These are phyloP conservation scores for Thamnophis sirtalis DNA, from an alignment of 2,113 vertebrate genomes.

Conservation along the genomic window DNA sequence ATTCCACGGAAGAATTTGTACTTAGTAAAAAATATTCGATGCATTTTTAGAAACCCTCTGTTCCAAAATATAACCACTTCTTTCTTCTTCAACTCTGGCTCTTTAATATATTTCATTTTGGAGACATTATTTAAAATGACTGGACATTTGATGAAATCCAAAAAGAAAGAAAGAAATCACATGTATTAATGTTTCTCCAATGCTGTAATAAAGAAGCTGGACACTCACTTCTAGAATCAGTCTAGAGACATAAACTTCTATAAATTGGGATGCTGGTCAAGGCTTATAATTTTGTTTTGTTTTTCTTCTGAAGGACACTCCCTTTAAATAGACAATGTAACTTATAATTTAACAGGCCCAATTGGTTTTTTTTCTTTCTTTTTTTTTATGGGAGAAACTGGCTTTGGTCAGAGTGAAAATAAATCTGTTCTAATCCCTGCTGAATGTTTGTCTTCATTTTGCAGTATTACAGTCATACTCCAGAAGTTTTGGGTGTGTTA, in stretches of 20 bases:
- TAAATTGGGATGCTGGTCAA: slow-evolving; percentile 58
- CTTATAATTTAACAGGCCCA: slow-evolving; percentile 60
- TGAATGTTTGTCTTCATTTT: slow-evolving; percentile 55
- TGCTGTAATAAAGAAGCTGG: slow-evolving; percentile 27
- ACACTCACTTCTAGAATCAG: slow-evolving; percentile 23
- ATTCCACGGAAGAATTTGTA: slow-evolving; percentile 52
- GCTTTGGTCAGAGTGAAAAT: slow-evolving; percentile 58
- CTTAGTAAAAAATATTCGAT: slow-evolving; percentile 28
- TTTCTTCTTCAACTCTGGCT: neutral
- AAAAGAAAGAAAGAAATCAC: neutral
- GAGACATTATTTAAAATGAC: slow-evolving; percentile 7
- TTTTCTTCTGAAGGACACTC: slow-evolving; percentile 64
- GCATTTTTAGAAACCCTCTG: slow-evolving; percentile 43
- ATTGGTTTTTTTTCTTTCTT: slow-evolving; percentile 8
- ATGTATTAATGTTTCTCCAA: slow-evolving; percentile 34
- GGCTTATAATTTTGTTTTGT: slow-evolving; percentile 71
- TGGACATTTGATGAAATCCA: slow-evolving; percentile 53
- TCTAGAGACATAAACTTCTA: slow-evolving; percentile 72
- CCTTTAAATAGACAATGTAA: slow-evolving; percentile 65
- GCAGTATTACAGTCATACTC: slow-evolving; percentile 46
- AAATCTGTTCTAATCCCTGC: slow-evolving; percentile 49
- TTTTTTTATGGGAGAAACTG: neutral
- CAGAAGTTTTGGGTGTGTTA: slow-evolving; percentile 33
- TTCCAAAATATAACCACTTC: slow-evolving; percentile 38
- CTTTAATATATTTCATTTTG: slow-evolving; percentile 14